These are phyloP conservation scores for Agrotis segetum DNA, from an alignment of 2,888 invertebrate genomes.

Conservation along the genomic window DNA sequence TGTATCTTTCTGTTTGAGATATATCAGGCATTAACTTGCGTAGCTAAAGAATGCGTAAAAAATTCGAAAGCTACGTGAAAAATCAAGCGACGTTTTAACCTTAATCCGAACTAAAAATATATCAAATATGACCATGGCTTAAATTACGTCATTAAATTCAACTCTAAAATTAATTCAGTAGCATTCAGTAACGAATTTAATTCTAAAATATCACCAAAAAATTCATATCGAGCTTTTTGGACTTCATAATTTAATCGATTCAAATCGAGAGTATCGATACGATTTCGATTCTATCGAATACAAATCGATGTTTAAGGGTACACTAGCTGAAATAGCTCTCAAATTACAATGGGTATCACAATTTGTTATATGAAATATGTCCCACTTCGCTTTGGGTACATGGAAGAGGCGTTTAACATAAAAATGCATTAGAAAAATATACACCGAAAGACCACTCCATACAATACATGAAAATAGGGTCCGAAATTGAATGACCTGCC, in stretches of 20 bases:
- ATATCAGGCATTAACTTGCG: not conserved
- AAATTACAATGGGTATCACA: conserved; percentile 82
- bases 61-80: not conserved
- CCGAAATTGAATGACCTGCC: no score
- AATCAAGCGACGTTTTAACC: not conserved
- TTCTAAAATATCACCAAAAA: conserved; percentile 58
- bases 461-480: not conserved
- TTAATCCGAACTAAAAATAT: conserved; percentile 22
- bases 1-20: no score
- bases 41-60: not conserved
- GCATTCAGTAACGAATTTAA: conserved; percentile 52
- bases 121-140: conserved; percentile 24
- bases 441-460: conserved; percentile 16
- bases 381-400: conserved; percentile 69
- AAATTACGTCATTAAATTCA: conserved; percentile 55
- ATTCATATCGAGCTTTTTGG: conserved; percentile 35
- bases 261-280: conserved; percentile 55
- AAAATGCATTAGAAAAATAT: conserved; percentile 54
- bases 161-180: conserved; percentile 58
- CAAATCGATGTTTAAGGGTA: conserved; percentile 60
- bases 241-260: conserved; percentile 55
- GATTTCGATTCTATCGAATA: conserved; percentile 53
- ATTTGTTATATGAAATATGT: conserved; percentile 82
- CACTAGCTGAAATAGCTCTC: conserved; percentile 70
- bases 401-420: conserved; percentile 78